phyloP scores from a whole-genome alignment of 2,797 vertebrate genomes.

The Falco cherrug region DNA sequence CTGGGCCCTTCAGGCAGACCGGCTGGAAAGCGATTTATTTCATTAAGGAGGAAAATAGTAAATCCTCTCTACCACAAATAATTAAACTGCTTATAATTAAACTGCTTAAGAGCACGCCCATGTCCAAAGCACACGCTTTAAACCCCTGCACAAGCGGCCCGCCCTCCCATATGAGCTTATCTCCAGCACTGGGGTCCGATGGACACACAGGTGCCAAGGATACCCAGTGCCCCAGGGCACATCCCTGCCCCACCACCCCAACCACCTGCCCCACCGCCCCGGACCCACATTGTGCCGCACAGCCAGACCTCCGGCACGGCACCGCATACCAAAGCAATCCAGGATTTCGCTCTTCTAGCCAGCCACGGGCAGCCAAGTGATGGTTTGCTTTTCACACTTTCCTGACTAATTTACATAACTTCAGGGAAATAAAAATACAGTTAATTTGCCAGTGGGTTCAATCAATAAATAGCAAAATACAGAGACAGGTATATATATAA shows the following conservation, averaged over 20 bases:
- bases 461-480: neutral
- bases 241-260: neutral
- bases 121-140: fast-evolving
- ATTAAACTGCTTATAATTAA: neutral
- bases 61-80: neutral
- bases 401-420: fast-evolving
- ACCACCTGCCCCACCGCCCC: neutral
- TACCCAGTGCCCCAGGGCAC: fast-evolving
- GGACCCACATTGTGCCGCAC: fast-evolving
- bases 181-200: fast-evolving
- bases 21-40: no score
- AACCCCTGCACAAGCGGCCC: fast-evolving
- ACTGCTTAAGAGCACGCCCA: neutral
- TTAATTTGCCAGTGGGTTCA: neutral
- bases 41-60: neutral
- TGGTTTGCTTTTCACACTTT: fast-evolving
- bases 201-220: fast-evolving
- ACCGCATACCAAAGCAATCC: fast-evolving
- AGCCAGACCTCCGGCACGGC: fast-evolving
- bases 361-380: fast-evolving
- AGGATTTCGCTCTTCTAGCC: fast-evolving
- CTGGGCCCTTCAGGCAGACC: neutral
- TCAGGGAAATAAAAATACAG: neutral
- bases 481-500: no score
- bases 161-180: fast-evolving